Base-by-base conservation (phyloP, 1,140 invertebrate species). In the Choristoneura fumiferana region DNA sequence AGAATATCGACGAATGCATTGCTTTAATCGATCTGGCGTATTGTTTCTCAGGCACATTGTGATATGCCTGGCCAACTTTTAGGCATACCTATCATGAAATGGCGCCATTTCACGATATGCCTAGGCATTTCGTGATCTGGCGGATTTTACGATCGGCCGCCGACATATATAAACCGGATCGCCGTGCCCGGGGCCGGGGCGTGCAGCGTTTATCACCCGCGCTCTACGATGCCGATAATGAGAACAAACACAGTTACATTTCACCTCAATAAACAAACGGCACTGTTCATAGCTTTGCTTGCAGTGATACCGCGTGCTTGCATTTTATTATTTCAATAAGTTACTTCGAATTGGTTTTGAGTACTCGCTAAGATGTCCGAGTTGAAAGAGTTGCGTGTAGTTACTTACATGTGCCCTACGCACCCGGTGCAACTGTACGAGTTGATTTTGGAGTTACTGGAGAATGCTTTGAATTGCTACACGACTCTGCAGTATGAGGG, bases 341-440 rank as follows among this genome's bases (percentile, higher is more conserved):
- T 9, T 49, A 33, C 43, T 29, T n/a, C 12, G 13, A 38, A n/a
- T n/a, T 22, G 13, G 9, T 6, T 6, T 2, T 3, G 22, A 29
- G 22, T 6, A 29, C 2, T 40, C 38, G 45, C 59, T 55, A 76
- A 73, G 63, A 87, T 84, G 81, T 72, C 74, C 13, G 54, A 62
- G 52, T 60, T 63, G 52, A 86, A 76, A 57, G 81, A 87, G 60
- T 64, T 94, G 63, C 76, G 92, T 54, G 62, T 92, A 15, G 78
- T 89, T 36, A 92, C 92, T 0, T 93, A 93, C 69, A 90, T 94
- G 86, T 91, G 91, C 60, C 92, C 92, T 8, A 91, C 91, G 52
- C 87, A 92, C 67, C 92, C 92, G 2, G 90, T 93, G 6, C 90
- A 92, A 69, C 68, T 92, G 37, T 93, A 91, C 79, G 92, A 93